Evolutionary conservation across 2,113 vertebrate genomes (phyloP), one percentile per base, ranked within the genome.

Genomic region (Sinocyclocheilus grahami): DNA sequence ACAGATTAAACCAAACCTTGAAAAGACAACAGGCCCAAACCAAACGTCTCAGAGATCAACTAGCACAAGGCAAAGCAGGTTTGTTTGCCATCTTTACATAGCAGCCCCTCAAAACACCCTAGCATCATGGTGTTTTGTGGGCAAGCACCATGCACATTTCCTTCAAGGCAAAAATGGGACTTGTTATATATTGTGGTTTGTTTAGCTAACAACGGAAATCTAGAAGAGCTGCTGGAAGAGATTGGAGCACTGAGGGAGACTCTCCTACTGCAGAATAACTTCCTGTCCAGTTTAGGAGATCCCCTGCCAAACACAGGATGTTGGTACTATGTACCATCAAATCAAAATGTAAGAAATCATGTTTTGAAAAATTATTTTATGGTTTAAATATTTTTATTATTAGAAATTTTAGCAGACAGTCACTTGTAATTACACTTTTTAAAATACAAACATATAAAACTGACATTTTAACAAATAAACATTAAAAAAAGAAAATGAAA

Each of bases 11-110:
- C 0, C 92, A 90, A 71, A 87, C 85, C 5, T 62, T 97, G 92
- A 93, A 92, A n/a, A 93, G 85, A 67, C 96, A 97, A 85, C 94
- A 90, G 86, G 87, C 90, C 83, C 95, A 97, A 89, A 94, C 95
- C 1, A 80, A 90, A 3, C 92, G 85, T 33, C 94, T 97, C 2
- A 91, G 91, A 53, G 91, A 90, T 78, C 58, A 94, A 84, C 84
- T 96, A 86, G 88, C 93, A 76, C 90, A 90, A 77, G 77, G 67
- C 0, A 90, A 90, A 13, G 67, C 91, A 65, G 96, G 96, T 97
- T 77, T 48, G 74, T 77, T 27, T 51, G 3, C n/a, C n/a, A 51
- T 51, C 74, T 51, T 51, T 76, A 3, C 6, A 14, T 51, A n/a
- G 2, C 16, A 33, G 16, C 30, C 2, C 65, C 27, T 69, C 5